Percentiles rank a stretch among this genome's conserved stretches.
phyloP scores from a whole-genome alignment of 2,113 vertebrate genomes.

The Bos indicus region DNA sequence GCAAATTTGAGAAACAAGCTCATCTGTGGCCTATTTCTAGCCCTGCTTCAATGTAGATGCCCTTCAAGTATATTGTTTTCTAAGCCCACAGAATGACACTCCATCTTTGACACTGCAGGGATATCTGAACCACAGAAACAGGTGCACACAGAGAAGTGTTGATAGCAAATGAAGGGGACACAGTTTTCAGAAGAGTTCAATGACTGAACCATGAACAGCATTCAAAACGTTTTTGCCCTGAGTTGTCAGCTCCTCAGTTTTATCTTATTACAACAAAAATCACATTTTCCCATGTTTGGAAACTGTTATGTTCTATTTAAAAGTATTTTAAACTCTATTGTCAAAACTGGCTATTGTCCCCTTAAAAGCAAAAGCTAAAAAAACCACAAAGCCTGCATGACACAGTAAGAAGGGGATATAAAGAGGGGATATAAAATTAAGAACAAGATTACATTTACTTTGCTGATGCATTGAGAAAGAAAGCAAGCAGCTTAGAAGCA shows the following conservation, averaged over 20 bases:
- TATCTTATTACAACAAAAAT: background rate
- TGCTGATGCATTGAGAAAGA: background rate
- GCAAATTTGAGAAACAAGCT: background rate
- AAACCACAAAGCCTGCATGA: background rate
- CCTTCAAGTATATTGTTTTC: background rate
- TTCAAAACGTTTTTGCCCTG: background rate
- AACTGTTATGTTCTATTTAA: background rate
- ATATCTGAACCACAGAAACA: background rate
- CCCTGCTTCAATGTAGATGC: background rate
- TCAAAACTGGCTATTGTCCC: background rate
- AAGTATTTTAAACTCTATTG: background rate
- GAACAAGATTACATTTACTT: background rate
- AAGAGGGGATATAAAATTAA: background rate
- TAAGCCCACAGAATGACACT: background rate
- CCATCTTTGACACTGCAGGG: background rate
- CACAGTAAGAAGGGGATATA: background rate
- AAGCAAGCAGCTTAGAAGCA: background rate
- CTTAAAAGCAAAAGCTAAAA: conserved; percentile 3
- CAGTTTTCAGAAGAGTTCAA: background rate
- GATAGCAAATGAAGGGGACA: background rate
- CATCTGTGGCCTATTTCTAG: background rate
- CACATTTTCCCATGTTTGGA: background rate
- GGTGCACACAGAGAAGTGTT: background rate
- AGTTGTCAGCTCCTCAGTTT: background rate
- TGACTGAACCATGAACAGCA: background rate